Conservation (phyloP, 2,888 invertebrate genomes). For the Thalpophila matura region DNA sequence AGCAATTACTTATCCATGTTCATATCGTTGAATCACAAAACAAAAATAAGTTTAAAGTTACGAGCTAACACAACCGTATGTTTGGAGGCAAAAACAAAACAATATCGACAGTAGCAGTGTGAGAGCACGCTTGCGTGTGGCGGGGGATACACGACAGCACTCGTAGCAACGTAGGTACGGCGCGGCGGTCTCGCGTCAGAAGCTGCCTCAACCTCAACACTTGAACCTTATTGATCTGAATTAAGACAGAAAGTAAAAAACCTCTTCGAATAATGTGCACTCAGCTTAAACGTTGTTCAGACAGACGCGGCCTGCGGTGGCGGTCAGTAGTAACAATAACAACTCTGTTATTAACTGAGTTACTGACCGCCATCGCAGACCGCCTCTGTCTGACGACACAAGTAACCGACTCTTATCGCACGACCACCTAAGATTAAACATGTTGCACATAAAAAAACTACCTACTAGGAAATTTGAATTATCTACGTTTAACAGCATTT, state of each 20-base stretch:
- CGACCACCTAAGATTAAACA: slow-evolving; percentile 8
- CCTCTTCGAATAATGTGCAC: slow-evolving; percentile 47
- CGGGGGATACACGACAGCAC: slow-evolving; percentile 62
- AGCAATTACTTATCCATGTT: slow-evolving; percentile 81
- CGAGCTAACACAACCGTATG: slow-evolving; percentile 72
- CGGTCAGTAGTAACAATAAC: too few relatives aligned
- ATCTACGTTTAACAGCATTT: too few relatives aligned
- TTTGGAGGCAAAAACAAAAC: slow-evolving; percentile 78
- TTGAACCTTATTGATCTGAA: slow-evolving; percentile 49
- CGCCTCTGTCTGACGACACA: too few relatives aligned
- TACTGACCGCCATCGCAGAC: too few relatives aligned
- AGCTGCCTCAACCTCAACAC: slow-evolving; percentile 46
- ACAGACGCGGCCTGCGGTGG: too few relatives aligned
- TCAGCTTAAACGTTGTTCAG: slow-evolving; percentile 48
- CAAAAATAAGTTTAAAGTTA: slow-evolving; percentile 77
- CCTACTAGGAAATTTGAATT: not conserved
- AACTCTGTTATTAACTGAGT: too few relatives aligned
- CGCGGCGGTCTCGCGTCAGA: slow-evolving; percentile 31
- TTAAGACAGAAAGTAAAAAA: slow-evolving; percentile 42
- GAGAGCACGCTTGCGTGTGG: slow-evolving; percentile 73
- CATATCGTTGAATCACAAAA: slow-evolving; percentile 75
- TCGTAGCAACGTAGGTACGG: slow-evolving; percentile 39
- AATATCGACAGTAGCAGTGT: slow-evolving; percentile 77
- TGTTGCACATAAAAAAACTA: not conserved
- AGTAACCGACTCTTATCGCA: slow-evolving; percentile 27